Percentiles rank a stretch among this genome's conserved stretches.
Evolutionary conservation across 23 tunicate genomes (phyloP).

Genomic region (Corella eumyota): DNA sequence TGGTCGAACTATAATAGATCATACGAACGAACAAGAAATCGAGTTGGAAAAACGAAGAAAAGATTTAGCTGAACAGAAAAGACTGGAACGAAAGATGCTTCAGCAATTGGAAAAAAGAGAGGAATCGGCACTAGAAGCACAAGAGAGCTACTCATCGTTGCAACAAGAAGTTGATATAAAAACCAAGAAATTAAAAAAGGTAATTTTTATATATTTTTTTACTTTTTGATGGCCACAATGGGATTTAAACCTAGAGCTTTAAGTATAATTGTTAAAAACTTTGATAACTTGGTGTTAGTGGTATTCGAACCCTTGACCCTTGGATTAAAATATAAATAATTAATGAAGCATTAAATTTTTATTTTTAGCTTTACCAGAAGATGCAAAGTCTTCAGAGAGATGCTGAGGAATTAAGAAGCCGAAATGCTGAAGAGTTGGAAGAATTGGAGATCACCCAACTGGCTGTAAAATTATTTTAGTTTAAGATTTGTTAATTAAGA

Average conservation of each 20-base stretch:
- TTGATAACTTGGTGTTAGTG: no score
- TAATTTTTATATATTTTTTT: no score
- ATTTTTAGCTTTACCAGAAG: conserved; percentile 62
- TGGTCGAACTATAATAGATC: conserved; percentile 85
- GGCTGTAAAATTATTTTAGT: conserved; percentile 31
- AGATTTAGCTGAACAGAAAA: conserved; percentile 60
- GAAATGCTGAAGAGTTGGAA: conserved; percentile 36
- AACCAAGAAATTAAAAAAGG: conserved; percentile 87
- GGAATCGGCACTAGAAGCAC: conserved; percentile 66
- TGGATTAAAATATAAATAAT: no score
- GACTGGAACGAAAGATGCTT: conserved; percentile 74
- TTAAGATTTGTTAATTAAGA: no score
- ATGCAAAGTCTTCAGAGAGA: conserved; percentile 58
- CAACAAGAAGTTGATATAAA: conserved; percentile 89
- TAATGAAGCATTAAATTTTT: background rate
- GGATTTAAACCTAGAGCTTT: no score
- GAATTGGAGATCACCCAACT: conserved; percentile 74
- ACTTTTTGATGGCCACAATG: no score
- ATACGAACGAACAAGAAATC: conserved; percentile 85
- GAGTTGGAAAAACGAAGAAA: conserved; percentile 73
- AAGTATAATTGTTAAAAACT: no score
- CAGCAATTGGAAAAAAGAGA: conserved; percentile 65
- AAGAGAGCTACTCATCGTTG: conserved; percentile 73
- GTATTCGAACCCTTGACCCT: no score
- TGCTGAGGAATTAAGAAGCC: conserved; percentile 44